Evolutionary conservation across 2,888 invertebrate species (phyloP).

Genomic region (Resseliella maxima): DNA sequence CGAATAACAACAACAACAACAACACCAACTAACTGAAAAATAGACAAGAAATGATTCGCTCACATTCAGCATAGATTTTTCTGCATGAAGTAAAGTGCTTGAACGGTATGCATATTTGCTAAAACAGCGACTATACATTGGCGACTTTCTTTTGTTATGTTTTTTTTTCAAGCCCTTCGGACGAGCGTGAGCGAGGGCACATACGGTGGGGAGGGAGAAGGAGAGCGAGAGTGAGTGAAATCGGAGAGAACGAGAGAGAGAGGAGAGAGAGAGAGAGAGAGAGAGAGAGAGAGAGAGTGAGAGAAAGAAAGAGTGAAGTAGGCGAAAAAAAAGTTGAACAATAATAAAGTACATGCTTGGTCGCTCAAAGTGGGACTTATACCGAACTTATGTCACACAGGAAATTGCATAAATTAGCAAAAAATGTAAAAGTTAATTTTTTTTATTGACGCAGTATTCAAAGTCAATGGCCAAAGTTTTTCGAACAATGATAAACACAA

Average conservation of each 20-base stretch:
- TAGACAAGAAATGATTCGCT: background rate
- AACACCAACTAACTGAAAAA: too few species aligned
- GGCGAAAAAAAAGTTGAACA: background rate
- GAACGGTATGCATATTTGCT: background rate
- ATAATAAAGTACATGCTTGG: background rate
- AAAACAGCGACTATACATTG: background rate
- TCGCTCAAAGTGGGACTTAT: background rate
- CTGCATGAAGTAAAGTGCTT: background rate
- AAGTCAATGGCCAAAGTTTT: background rate
- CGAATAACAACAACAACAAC: background rate
- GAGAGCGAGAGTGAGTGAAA: too few species aligned
- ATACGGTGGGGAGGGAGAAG: too few species aligned
- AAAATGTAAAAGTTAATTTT: conserved; percentile 17
- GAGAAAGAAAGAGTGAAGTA: background rate
- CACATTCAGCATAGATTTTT: background rate
- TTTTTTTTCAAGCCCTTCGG: too few species aligned
- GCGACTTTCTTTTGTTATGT: background rate
- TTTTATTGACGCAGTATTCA: background rate
- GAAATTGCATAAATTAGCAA: conserved; percentile 36
- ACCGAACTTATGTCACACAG: conserved; percentile 14
- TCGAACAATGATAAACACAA: too few species aligned
- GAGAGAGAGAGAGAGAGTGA: background rate
- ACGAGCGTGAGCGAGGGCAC: too few species aligned
- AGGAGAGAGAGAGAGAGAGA: background rate
- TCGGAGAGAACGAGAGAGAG: too few species aligned